A percentile compares a stretch with the other conserved stretches of the same genome.
Conservation (phyloP, 2,888 invertebrate genomes). For the Dynastes hyllus region DNA sequence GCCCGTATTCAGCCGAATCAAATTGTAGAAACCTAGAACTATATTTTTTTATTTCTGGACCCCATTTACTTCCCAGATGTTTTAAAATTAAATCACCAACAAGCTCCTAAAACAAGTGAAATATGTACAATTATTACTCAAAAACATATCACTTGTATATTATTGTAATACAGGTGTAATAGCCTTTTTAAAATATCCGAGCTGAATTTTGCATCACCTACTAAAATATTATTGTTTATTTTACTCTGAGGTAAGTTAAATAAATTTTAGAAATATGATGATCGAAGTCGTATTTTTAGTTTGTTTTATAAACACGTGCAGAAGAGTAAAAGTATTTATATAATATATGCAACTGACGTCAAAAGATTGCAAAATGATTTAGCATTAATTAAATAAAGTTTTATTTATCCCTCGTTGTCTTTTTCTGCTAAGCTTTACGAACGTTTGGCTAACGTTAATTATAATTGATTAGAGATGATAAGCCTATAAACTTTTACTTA, state of each 20-base stretch:
- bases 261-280: slow-evolving; percentile 22
- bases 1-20: too few species aligned
- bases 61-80: too few species aligned
- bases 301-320: slow-evolving; percentile 25
- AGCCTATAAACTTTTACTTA: too few species aligned
- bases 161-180: too few species aligned
- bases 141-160: too few species aligned
- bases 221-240: slow-evolving; percentile 17
- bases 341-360: neutral
- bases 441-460: neutral
- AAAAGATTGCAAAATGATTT: slow-evolving; percentile 26
- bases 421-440: too few species aligned
- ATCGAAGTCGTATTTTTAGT: slow-evolving; percentile 7
- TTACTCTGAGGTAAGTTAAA: slow-evolving; percentile 9
- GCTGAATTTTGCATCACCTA: neutral
- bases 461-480: neutral
- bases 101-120: too few species aligned
- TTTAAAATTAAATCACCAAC: too few species aligned
- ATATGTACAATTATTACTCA: too few species aligned
- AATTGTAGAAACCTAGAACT: too few species aligned
- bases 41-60: too few species aligned
- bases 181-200: too few species aligned
- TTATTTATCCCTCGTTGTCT: neutral
- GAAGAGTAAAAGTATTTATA: slow-evolving; percentile 13
- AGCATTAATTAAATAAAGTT: slow-evolving; percentile 2